These are phyloP conservation scores for Athrips mouffetella DNA, from an alignment of 2,888 invertebrate genomes.

Conservation along the genomic window DNA sequence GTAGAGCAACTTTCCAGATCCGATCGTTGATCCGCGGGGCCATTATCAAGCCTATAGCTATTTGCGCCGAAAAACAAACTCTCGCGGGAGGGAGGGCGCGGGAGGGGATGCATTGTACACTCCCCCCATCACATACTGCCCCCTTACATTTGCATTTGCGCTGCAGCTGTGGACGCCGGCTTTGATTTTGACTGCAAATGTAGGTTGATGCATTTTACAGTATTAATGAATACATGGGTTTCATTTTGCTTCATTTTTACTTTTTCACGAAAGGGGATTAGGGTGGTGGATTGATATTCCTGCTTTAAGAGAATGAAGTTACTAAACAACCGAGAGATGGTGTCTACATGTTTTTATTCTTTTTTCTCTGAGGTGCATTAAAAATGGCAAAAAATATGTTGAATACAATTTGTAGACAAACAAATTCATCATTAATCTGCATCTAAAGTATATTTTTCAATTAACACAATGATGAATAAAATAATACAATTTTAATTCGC, in stretches of 20 bases:
- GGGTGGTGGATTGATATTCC: no score
- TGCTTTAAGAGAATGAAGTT: no score
- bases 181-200: constrained; percentile 53
- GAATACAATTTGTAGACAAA: no score
- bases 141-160: constrained; percentile 65
- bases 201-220: constrained; percentile 31
- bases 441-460: no score
- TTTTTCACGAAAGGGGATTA: no score
- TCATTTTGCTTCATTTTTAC: not conserved
- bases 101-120: constrained; percentile 38
- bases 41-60: constrained; percentile 79
- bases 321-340: no score
- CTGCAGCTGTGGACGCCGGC: constrained; percentile 55
- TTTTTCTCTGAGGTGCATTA: no score
- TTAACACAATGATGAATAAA: no score
- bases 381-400: no score
- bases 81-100: constrained; percentile 65
- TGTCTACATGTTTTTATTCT: no score
- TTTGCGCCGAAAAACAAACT: constrained; percentile 79
- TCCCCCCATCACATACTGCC: constrained; percentile 43
- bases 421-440: no score
- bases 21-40: constrained; percentile 61
- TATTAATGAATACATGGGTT: constrained; percentile 28
- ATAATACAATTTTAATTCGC: no score
- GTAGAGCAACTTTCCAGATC: constrained; percentile 44